Percentiles rank a stretch among this genome's conserved stretches.
Evolutionary conservation across 2,797 vertebrate genomes (phyloP).

Genomic region (Channa striata): DNA sequence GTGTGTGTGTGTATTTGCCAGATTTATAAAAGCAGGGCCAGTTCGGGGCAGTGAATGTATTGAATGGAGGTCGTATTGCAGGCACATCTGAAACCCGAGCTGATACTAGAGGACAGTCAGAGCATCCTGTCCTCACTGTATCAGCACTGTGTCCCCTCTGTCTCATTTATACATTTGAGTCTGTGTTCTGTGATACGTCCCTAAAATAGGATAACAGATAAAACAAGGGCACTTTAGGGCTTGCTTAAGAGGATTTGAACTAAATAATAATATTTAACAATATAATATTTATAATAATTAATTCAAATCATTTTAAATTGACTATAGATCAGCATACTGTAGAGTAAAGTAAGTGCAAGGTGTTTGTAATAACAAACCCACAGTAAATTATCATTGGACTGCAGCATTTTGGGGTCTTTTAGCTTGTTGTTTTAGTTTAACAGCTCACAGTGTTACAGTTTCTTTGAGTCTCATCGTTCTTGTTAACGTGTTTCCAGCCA

Average conservation of each 20-base stretch:
- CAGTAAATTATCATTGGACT: neutral
- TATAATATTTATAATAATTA: no score
- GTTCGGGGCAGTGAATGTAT: conserved; percentile 49
- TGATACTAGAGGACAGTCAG: conserved; percentile 52
- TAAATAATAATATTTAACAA: no score
- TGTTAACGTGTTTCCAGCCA: neutral
- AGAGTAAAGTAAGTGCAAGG: neutral
- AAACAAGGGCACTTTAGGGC: neutral
- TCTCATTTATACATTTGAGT: conserved; percentile 18
- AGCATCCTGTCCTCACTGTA: conserved; percentile 55
- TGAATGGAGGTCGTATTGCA: conserved; percentile 73
- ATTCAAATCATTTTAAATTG: neutral
- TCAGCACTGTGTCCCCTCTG: conserved; percentile 14
- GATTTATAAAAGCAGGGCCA: conserved; percentile 24
- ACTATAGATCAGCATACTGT: neutral
- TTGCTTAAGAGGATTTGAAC: neutral
- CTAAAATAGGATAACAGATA: neutral
- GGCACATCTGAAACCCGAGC: conserved; percentile 65
- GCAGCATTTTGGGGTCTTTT: neutral
- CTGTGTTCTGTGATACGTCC: neutral
- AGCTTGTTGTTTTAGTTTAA: conserved; percentile 1
- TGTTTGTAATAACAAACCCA: neutral
- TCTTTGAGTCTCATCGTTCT: neutral
- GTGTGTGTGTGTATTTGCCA: conserved; percentile 29
- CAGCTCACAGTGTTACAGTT: neutral